These are phyloP conservation scores for Bufotes viridis DNA, from an alignment of 2,797 vertebrate species.

Conservation along the genomic window DNA sequence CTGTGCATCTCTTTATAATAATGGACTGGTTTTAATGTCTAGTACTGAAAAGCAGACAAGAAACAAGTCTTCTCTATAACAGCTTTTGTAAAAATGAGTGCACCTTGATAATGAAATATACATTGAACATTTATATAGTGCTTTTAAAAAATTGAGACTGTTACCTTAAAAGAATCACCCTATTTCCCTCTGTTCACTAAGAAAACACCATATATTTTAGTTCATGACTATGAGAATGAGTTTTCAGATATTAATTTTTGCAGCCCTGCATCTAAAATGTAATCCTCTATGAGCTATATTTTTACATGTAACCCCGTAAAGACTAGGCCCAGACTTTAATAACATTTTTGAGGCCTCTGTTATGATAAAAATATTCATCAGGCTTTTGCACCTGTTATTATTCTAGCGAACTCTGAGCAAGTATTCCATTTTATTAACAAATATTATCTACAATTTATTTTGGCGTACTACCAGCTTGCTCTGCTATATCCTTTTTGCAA, in stretches of 20 bases:
- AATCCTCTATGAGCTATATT: conserved; percentile 46
- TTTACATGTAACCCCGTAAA: conserved; percentile 41
- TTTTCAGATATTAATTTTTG: conserved; percentile 36
- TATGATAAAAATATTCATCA: conserved; percentile 53
- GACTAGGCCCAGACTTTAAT: conserved; percentile 43
- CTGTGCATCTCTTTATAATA: not conserved
- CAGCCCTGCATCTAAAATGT: conserved; percentile 30
- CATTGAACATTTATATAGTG: not conserved
- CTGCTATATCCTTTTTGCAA: conserved; percentile 29
- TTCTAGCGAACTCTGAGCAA: conserved; percentile 29
- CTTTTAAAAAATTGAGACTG: not conserved
- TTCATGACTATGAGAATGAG: conserved; percentile 8
- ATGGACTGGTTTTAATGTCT: not conserved
- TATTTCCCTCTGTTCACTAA: not conserved
- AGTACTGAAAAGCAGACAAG: not conserved
- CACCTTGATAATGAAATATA: not conserved
- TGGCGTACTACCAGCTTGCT: conserved; percentile 31
- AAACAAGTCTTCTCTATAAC: not conserved
- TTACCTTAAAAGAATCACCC: conserved; percentile 12
- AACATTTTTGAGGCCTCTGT: conserved; percentile 24
- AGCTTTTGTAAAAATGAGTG: not conserved
- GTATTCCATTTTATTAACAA: conserved; percentile 53
- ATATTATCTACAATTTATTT: conserved; percentile 49
- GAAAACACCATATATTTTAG: conserved; percentile 16
- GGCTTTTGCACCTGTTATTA: conserved; percentile 53